These are phyloP conservation scores for Dusona sp. DNA, from an alignment of 2,888 invertebrate genomes.

Conservation along the genomic window DNA sequence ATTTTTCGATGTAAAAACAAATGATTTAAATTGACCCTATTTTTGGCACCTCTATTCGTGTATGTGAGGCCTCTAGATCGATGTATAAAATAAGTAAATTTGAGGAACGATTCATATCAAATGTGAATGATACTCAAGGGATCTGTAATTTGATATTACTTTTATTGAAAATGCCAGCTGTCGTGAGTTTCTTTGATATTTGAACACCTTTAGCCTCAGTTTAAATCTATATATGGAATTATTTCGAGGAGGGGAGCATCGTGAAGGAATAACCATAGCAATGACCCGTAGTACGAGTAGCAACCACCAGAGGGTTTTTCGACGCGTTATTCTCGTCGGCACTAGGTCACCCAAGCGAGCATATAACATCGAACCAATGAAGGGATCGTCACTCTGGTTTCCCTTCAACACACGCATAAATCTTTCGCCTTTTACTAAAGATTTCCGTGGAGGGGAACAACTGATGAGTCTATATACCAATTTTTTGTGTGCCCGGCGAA, in stretches of 20 bases:
- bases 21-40: no score
- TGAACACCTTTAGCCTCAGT: not conserved
- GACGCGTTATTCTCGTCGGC: not conserved
- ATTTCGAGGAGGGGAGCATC: not conserved
- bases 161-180: not conserved
- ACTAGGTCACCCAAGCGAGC: not conserved
- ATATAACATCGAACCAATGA: not conserved
- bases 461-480: conserved; percentile 72
- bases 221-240: not conserved
- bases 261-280: conserved; percentile 12
- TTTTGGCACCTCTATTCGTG: no score
- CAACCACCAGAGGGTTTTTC: conserved; percentile 16
- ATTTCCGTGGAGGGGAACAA: conserved; percentile 84
- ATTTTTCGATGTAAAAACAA: no score
- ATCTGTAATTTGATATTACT: no score
- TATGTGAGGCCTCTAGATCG: no score
- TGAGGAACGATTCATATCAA: no score
- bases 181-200: not conserved
- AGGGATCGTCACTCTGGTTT: conserved; percentile 72
- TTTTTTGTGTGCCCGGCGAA: conserved; percentile 79
- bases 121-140: no score
- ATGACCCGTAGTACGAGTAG: not conserved
- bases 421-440: conserved; percentile 86
- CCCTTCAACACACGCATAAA: conserved; percentile 83
- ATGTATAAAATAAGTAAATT: no score